Percentiles rank a stretch among this genome's conserved stretches.
Conservation (phyloP, 2,797 vertebrate species). For the Myotis planiceps region DNA sequence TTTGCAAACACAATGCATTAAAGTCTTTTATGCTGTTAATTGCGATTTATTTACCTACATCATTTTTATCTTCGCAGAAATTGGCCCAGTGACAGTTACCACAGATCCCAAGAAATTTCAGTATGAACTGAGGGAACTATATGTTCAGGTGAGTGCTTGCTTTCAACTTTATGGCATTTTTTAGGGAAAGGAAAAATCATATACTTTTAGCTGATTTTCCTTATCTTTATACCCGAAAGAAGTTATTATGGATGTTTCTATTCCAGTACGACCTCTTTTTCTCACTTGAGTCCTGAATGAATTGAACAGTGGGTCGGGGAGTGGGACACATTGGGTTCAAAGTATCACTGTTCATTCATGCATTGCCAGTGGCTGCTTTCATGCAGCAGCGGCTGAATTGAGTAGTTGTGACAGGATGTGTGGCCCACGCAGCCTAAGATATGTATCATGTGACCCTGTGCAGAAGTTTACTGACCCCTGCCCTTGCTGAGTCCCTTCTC, state of each 20-base stretch:
- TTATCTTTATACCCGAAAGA: neutral
- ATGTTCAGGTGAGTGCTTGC: constrained; percentile 95
- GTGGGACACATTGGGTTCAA: neutral
- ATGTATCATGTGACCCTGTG: neutral
- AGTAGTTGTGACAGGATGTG: neutral
- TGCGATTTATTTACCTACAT: neutral
- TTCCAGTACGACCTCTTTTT: neutral
- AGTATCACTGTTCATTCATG: neutral
- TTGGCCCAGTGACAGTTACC: constrained; percentile 98
- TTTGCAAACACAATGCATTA: neutral
- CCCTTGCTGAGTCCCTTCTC: neutral
- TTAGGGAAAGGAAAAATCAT: neutral
- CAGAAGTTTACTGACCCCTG: neutral
- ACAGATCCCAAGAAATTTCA: constrained; percentile 99
- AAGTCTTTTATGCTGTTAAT: neutral
- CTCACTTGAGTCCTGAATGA: neutral
- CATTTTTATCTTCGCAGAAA: constrained; percentile 89
- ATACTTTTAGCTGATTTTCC: neutral
- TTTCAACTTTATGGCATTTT: neutral
- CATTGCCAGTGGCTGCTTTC: neutral
- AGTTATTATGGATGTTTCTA: neutral
- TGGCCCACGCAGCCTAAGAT: neutral
- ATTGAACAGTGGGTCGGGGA: neutral
- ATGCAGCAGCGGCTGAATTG: too few species aligned
- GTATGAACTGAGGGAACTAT: constrained; percentile 96